Evolutionary conservation across 2,888 invertebrate genomes (phyloP), one percentile per base, ranked within the genome.

Genomic region (Scaptomyza cyrtandrae): DNA sequence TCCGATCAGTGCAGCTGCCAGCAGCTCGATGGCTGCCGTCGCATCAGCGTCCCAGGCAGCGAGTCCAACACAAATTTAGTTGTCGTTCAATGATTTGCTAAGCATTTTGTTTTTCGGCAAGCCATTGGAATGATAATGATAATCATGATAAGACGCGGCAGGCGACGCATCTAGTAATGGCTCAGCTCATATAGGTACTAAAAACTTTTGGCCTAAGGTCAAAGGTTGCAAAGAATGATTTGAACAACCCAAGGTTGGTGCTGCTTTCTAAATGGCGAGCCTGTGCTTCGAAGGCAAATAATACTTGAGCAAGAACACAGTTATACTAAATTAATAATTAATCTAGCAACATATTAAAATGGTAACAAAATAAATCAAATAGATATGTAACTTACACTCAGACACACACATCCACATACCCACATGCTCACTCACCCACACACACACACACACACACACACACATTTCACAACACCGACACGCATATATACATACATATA

Each of bases 61-160:
- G 49, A 88, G 81, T 88, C 79, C 89, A 52, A 88, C 89, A 79
- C 90, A 90, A 80, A 90, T 90, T 80, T 90, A 90, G 90, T 90
- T 90, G 88, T 90, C 90, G 83, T 90, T 90, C 75, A 90, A 90
- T 79, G 90, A 90, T 88, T 89, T 90, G 90, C 84, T 90, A 63
- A 90, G 88, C 78, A 89, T 90, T 78, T 89, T 90, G 60, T 90
- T 90, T 86, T 90, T 90, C 74, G 90, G 90, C 69, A 90, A 90
- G 71, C 80, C 86, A 69, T 69, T 90, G 68, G 84, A 90, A 67
- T 86, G 75, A 10, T 35, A 7, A 19, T 16, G 13, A 16, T 31
- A 7, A 6, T 31, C 29, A 46, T 14, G 11, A 31, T 13, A n/a
- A 7, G 48, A 50, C 35, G 59, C 48, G 33, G 19, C 56, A 37